Evolutionary conservation across 1,140 invertebrate species (phyloP).

Genomic region (Ceratoteleas bidentatus): DNA sequence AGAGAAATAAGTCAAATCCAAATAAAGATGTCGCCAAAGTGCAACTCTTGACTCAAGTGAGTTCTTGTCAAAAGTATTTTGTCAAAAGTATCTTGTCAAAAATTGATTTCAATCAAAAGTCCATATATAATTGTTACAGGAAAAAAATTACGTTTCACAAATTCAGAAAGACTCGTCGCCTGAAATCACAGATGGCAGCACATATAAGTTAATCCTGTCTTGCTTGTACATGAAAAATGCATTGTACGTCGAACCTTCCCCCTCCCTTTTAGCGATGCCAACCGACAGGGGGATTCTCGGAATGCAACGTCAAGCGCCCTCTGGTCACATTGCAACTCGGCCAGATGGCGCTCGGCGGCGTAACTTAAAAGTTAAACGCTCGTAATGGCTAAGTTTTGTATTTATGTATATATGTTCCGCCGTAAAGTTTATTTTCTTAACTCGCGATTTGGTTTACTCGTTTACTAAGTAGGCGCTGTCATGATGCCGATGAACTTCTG

Average conservation of each 20-base stretch:
- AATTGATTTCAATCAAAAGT: no score
- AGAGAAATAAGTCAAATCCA: no score
- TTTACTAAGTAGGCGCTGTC: conserved; percentile 10
- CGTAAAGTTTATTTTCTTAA: conserved; percentile 59
- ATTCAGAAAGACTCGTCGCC: conserved; percentile 7
- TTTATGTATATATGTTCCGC: conserved; percentile 18
- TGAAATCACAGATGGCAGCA: conserved; percentile 6
- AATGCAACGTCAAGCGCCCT: neutral
- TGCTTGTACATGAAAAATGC: neutral
- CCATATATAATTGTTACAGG: no score
- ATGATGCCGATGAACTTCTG: conserved; percentile 22
- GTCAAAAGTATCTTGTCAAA: no score
- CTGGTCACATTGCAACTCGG: neutral
- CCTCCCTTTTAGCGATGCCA: conserved; percentile 1
- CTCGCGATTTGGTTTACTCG: conserved; percentile 16
- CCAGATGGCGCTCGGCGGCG: conserved; percentile 2
- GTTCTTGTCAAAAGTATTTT: no score
- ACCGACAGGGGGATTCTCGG: neutral
- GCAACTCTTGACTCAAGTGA: no score
- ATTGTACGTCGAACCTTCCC: conserved; percentile 25
- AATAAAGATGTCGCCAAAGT: no score
- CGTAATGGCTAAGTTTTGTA: neutral
- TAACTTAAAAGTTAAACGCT: no score
- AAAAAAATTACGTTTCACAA: neutral
- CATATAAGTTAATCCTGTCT: neutral